Percentiles rank a stretch among this genome's conserved stretches.
phyloP scores from a whole-genome alignment of 92 coral and sea anemone species.

The Epizoanthus ramosus region DNA sequence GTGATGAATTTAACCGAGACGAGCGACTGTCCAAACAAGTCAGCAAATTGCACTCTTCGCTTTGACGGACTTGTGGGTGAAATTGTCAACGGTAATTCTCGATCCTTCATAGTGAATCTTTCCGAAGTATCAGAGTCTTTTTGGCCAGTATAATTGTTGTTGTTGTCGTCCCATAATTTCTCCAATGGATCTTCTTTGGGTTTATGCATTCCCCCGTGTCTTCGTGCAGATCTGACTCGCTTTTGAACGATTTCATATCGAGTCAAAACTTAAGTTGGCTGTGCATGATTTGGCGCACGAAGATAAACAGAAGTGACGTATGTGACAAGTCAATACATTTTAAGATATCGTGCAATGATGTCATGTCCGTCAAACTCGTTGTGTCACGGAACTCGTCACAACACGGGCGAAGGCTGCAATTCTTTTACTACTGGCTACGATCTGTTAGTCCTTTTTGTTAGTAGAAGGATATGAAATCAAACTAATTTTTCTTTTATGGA shows the following conservation, averaged over 20 bases:
- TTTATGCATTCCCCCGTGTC: conserved; percentile 6
- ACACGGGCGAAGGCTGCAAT: too few relatives aligned
- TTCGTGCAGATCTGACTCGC: background rate
- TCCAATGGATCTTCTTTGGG: conserved; percentile 2
- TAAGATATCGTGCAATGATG: too few relatives aligned
- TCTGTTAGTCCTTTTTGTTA: too few relatives aligned
- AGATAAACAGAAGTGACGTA: background rate
- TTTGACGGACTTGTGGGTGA: conserved; percentile 51
- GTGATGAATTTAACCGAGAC: conserved; percentile 91
- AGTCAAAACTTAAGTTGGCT: background rate
- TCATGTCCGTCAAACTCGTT: too few relatives aligned
- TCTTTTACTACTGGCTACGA: too few relatives aligned
- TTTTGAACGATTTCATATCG: background rate
- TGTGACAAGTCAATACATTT: too few relatives aligned
- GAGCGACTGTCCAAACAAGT: conserved; percentile 83
- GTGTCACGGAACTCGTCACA: too few relatives aligned
- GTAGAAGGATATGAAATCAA: too few relatives aligned
- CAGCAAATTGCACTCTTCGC: conserved; percentile 94
- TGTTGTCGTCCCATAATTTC: background rate
- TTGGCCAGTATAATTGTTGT: background rate
- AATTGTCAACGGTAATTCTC: background rate
- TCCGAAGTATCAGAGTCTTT: background rate
- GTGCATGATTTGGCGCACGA: conserved; percentile 28
- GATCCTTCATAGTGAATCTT: conserved; percentile 4
- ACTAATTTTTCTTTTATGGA: too few relatives aligned